phyloP scores from a whole-genome alignment of 2,888 invertebrate genomes.

The Nymphalis polychloros region DNA sequence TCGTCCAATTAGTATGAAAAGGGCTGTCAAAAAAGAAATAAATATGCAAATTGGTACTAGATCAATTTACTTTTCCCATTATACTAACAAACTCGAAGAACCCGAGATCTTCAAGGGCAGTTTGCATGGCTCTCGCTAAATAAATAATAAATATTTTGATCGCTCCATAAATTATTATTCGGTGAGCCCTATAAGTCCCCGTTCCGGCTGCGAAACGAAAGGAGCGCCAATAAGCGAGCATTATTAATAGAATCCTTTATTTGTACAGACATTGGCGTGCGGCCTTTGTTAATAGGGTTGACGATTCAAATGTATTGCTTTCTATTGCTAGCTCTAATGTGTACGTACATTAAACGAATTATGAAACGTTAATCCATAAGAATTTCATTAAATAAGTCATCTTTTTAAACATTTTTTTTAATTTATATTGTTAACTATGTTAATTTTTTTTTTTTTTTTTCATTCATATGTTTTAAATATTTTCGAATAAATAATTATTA shows the following conservation, averaged over 20 bases:
- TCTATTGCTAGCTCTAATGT: background rate
- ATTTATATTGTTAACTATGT: no score
- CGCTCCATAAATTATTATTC: slow-evolving; percentile 45
- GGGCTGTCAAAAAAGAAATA: slow-evolving; percentile 21
- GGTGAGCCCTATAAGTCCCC: slow-evolving; percentile 38
- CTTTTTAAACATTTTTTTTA: no score
- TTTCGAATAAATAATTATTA: no score
- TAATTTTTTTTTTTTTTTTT: no score
- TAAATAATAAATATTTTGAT: slow-evolving; percentile 49
- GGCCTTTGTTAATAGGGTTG: slow-evolving; percentile 36
- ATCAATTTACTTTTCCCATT: slow-evolving; percentile 34
- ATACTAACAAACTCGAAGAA: slow-evolving; percentile 25
- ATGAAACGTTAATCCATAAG: no score
- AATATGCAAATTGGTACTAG: slow-evolving; percentile 26
- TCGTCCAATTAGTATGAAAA: slow-evolving; percentile 22
- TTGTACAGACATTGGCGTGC: slow-evolving; percentile 38
- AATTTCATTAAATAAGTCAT: no score
- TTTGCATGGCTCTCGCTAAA: slow-evolving; percentile 38
- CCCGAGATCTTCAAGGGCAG: slow-evolving; percentile 26
- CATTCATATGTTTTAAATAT: no score
- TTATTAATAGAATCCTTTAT: slow-evolving; percentile 45
- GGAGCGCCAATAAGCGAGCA: slow-evolving; percentile 42
- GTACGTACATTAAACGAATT: no score
- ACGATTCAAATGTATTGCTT: background rate
- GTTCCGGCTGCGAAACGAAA: slow-evolving; percentile 33